These are phyloP conservation scores for Melanaphis sacchari DNA, from an alignment of 1,140 invertebrate species.

Conservation along the genomic window DNA sequence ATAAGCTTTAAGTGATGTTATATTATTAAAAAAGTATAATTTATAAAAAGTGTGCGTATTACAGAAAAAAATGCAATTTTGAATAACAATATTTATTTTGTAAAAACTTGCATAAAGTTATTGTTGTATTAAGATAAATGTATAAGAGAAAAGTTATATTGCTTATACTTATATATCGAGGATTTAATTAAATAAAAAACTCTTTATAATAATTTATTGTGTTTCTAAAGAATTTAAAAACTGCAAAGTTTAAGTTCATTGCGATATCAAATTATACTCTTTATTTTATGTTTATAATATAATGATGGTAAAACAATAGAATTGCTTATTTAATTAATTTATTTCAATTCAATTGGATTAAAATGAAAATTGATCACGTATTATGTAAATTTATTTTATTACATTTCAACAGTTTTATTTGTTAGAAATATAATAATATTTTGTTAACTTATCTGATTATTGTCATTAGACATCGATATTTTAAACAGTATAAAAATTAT, in stretches of 20 bases:
- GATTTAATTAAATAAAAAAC: background rate
- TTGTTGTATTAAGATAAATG: background rate
- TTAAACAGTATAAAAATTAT: background rate
- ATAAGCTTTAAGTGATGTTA: background rate
- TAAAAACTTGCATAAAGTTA: background rate
- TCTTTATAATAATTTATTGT: background rate
- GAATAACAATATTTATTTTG: background rate
- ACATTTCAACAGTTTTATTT: background rate
- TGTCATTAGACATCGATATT: background rate
- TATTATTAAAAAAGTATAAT: constrained; percentile 2
- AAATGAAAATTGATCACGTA: background rate
- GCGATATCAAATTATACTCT: background rate
- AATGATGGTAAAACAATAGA: background rate
- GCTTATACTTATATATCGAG: background rate
- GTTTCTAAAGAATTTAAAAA: background rate
- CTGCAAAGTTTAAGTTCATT: background rate
- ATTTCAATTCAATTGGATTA: background rate
- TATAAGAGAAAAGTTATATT: background rate
- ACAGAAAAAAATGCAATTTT: background rate
- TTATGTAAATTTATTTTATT: background rate
- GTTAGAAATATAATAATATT: background rate
- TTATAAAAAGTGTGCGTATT: background rate
- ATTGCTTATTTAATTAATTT: background rate
- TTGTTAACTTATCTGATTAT: too few species aligned
- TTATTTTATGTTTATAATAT: background rate